phyloP scores from a whole-genome alignment of 1,140 invertebrate species.

The Atta texana region DNA sequence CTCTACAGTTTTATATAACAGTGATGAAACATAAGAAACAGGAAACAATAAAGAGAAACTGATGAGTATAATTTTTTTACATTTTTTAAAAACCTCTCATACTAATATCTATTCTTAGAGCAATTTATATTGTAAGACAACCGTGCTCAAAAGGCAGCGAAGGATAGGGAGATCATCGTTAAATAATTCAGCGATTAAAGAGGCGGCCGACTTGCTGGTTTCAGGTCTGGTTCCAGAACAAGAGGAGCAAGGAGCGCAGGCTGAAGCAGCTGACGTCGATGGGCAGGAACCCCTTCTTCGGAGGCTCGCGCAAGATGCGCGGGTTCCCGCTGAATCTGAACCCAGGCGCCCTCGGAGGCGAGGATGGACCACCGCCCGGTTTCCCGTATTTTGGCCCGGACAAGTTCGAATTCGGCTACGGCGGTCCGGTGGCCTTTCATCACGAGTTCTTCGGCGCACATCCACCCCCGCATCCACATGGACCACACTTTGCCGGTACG shows the following conservation, averaged over 20 bases:
- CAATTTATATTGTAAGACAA: conserved; percentile 10
- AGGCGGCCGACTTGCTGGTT: conserved; percentile 31
- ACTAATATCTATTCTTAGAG: not conserved
- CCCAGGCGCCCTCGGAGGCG: conserved; percentile 90
- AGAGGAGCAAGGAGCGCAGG: conserved; percentile 98
- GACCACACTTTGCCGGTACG: conserved; percentile 91
- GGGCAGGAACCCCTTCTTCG: conserved; percentile 96
- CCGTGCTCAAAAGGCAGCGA: not conserved
- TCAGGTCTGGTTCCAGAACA: conserved; percentile 99
- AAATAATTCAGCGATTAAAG: conserved; percentile 61
- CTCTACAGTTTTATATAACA: not conserved
- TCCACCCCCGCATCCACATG: conserved; percentile 89
- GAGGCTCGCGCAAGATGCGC: conserved; percentile 95
- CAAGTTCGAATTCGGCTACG: conserved; percentile 96
- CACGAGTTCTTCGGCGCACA: conserved; percentile 95
- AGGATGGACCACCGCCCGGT: conserved; percentile 91
- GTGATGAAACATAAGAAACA: no score
- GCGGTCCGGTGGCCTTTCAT: conserved; percentile 93
- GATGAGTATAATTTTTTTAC: not conserved
- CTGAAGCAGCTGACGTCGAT: conserved; percentile 96
- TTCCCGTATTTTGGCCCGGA: conserved; percentile 95
- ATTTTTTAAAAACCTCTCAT: conserved; percentile 7
- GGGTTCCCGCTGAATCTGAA: conserved; percentile 96
- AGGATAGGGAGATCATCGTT: not conserved
- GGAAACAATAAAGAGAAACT: not conserved